Percentiles rank a stretch among this genome's conserved stretches.
Conservation (phyloP, 2,797 vertebrate genomes). For the Leptodactylus fallax region DNA sequence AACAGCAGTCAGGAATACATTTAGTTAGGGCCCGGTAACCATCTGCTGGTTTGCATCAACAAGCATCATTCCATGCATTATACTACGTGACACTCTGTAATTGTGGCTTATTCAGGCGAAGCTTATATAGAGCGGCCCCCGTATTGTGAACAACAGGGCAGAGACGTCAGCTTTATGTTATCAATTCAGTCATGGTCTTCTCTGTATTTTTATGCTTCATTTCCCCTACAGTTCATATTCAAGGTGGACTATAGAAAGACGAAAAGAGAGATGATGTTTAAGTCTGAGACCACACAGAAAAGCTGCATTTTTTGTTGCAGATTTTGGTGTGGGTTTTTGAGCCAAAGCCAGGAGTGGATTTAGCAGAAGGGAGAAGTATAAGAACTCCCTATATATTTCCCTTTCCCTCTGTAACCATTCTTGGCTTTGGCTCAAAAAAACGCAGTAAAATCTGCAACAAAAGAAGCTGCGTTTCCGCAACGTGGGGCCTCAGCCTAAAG, state of each 20-base stretch:
- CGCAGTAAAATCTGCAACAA: too few relatives aligned
- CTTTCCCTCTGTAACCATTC: too few relatives aligned
- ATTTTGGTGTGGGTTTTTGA: too few relatives aligned
- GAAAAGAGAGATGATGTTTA: not conserved
- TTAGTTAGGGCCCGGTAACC: not conserved
- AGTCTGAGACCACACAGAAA: not conserved
- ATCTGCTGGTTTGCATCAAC: not conserved
- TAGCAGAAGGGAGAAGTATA: too few relatives aligned
- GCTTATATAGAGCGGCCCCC: not conserved
- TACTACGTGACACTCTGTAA: not conserved
- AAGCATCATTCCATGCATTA: constrained; percentile 5
- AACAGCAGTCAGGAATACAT: constrained; percentile 5
- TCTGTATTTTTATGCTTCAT: not conserved
- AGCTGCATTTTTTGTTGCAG: too few relatives aligned
- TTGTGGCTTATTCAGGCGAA: constrained; percentile 2
- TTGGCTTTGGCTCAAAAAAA: too few relatives aligned
- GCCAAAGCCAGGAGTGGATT: too few relatives aligned
- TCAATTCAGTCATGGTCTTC: not conserved
- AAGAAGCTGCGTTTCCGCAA: too few relatives aligned
- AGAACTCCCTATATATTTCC: too few relatives aligned
- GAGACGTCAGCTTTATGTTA: not conserved
- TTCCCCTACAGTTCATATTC: not conserved
- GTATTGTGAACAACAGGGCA: not conserved
- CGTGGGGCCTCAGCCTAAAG: too few relatives aligned
- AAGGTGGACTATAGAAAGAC: not conserved